phyloP scores from a whole-genome alignment of 2,113 vertebrate species.

The Probosciger aterrimus region DNA sequence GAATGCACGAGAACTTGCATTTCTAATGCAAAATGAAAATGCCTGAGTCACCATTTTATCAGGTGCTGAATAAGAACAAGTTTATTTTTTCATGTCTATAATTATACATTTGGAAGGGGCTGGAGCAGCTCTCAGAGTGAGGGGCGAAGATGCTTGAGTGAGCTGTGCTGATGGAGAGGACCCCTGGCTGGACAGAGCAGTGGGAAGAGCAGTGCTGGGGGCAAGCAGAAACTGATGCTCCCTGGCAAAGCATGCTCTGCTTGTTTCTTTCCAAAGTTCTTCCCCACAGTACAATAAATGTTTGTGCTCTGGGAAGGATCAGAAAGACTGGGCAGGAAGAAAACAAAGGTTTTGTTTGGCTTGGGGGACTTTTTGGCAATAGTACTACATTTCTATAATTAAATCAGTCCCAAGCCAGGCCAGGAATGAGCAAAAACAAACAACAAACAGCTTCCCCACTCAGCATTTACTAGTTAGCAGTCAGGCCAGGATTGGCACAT shows the following conservation, averaged over 20 bases:
- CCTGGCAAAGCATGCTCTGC: background rate
- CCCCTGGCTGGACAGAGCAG: background rate
- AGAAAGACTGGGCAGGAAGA: background rate
- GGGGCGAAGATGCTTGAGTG: background rate
- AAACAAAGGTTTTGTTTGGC: background rate
- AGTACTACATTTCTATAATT: background rate
- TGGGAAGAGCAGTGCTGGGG: background rate
- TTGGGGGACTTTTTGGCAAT: background rate
- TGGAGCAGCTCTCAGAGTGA: background rate
- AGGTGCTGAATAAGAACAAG: conserved; percentile 34
- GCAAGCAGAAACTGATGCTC: background rate
- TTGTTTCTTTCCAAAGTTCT: background rate
- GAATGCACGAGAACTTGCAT: background rate
- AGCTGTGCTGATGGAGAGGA: background rate
- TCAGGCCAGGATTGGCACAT: background rate
- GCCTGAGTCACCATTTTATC: conserved; percentile 52
- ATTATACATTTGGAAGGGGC: background rate
- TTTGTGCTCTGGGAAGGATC: background rate
- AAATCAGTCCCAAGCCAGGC: background rate
- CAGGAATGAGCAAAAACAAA: background rate
- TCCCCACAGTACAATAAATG: background rate
- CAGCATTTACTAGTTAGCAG: background rate
- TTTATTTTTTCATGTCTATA: conserved; percentile 17
- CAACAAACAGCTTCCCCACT: background rate
- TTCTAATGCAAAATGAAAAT: conserved; percentile 42